Base-by-base conservation (phyloP, 2,113 vertebrate species). In the Etia nguti region DNA sequence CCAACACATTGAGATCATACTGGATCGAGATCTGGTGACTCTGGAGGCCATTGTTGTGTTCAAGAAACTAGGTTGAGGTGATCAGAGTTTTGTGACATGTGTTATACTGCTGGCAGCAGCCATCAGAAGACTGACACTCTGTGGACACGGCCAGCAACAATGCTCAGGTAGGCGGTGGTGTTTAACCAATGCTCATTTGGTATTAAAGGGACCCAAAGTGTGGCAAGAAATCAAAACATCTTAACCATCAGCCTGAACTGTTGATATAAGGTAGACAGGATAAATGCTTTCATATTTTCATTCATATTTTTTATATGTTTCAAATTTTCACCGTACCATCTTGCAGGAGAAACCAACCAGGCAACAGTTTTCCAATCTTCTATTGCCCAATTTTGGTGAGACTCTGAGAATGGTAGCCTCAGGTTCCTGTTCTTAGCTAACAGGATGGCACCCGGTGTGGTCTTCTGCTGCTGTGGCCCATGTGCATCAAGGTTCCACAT, bases 401-500 rank as follows among this genome's bases (percentile, higher is more conserved):
- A 38, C 34, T n/a, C 18, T 65, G 60, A 65, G 20, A 65, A 65
- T n/a, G 2, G 34, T 12, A 65, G 18, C 34, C 18, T 22, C 60
- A 65, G 60, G 6, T 65, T 38, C 10, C 60, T 65, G 16, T 38
- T 65, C 1, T 46, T 46, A 46, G 38, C 38, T 26, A 41, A 73
- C 38, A 73, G 13, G 38, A 46, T 26, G 68, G 22, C 2, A 73
- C 36, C 1, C 4, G 2, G 36, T 68, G 36, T 41, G 1, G 3
- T 68, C 34, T 41, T 68, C 1, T 41, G 62, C 1, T 68, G 10
- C 29, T 60, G 59, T 60, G 29, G 59, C 59, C 59, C 29, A 60
- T n/a, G 31, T 65, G 62, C 36, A 0, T 68, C n/a, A 1, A 68
- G 0, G 2, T 68, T 43, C n/a, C 4, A 1, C 8, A 43, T 70